Evolutionary conservation across 2,797 vertebrate species (phyloP).

Genomic region (Alauda arvensis): DNA sequence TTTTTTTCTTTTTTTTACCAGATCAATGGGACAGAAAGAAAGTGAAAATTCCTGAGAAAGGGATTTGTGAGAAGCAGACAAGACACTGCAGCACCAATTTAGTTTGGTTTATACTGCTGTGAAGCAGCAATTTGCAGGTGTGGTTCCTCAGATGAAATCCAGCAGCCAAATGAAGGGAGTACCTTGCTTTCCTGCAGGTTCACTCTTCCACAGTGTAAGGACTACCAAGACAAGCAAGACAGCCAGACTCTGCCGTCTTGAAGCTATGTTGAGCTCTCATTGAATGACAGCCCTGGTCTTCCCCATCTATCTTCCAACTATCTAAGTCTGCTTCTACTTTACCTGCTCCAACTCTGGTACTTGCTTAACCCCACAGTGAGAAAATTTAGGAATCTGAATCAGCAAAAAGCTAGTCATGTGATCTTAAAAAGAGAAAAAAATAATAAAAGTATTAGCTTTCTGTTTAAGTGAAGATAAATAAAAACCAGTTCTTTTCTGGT

Average conservation of each 20-base stretch:
- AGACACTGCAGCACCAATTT: not conserved
- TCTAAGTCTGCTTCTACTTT: not conserved
- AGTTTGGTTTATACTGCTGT: not conserved
- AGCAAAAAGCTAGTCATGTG: not conserved
- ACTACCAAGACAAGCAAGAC: not conserved
- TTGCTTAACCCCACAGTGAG: not conserved
- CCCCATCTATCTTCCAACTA: not conserved
- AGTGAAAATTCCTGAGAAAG: not conserved
- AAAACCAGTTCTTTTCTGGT: not conserved
- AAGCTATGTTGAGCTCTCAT: not conserved
- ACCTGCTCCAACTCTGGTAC: not conserved
- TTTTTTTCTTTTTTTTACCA: not conserved
- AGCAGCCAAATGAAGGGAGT: not conserved
- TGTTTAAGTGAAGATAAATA: not conserved
- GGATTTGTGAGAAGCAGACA: not conserved
- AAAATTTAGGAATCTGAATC: not conserved
- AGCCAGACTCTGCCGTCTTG: not conserved
- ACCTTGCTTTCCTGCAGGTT: not conserved
- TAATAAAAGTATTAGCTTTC: not conserved
- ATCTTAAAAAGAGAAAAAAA: accelerated
- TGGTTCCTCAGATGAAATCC: not conserved
- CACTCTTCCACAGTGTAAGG: not conserved
- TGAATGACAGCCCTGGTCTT: not conserved
- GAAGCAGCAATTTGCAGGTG: not conserved
- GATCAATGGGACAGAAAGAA: not conserved